Percentiles rank a stretch among this genome's conserved stretches.
phyloP scores from a whole-genome alignment of 2,888 invertebrate species.

The Cacoxenus indagator region DNA sequence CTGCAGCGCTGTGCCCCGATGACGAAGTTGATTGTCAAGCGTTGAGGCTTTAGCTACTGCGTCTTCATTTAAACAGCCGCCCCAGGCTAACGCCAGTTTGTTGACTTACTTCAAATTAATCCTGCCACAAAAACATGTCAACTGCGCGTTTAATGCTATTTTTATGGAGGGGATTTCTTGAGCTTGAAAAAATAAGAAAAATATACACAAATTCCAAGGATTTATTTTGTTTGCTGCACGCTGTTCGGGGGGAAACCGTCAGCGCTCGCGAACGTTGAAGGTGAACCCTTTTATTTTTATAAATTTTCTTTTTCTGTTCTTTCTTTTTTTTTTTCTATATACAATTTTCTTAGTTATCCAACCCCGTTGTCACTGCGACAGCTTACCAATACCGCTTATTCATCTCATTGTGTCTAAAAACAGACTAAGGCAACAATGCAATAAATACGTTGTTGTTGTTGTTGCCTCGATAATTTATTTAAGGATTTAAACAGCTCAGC shows the following conservation, averaged over 20 bases:
- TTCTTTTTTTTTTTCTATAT: background rate
- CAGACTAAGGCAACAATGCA: constrained; percentile 5
- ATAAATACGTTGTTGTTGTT: background rate
- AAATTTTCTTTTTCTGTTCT: background rate
- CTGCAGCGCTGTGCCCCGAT: constrained; percentile 21
- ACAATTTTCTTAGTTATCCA: background rate
- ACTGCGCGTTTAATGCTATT: constrained; percentile 15
- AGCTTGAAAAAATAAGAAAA: background rate
- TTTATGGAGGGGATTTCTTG: background rate
- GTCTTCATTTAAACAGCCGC: constrained; percentile 7
- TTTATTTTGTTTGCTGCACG: background rate
- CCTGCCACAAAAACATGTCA: constrained; percentile 51
- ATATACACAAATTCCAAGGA: background rate
- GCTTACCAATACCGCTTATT: constrained; percentile 13
- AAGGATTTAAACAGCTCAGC: constrained; percentile 29
- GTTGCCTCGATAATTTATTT: constrained; percentile 40
- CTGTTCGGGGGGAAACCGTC: background rate
- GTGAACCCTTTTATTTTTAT: background rate
- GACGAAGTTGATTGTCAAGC: constrained; percentile 43
- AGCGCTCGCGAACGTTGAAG: background rate
- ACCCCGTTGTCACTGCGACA: background rate
- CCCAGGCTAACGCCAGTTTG: constrained; percentile 29
- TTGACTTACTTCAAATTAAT: constrained; percentile 50
- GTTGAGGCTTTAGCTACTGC: background rate
- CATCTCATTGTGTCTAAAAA: constrained; percentile 18